phyloP scores from a whole-genome alignment of 2,797 vertebrate species.

The Halcyon leucocephala region DNA sequence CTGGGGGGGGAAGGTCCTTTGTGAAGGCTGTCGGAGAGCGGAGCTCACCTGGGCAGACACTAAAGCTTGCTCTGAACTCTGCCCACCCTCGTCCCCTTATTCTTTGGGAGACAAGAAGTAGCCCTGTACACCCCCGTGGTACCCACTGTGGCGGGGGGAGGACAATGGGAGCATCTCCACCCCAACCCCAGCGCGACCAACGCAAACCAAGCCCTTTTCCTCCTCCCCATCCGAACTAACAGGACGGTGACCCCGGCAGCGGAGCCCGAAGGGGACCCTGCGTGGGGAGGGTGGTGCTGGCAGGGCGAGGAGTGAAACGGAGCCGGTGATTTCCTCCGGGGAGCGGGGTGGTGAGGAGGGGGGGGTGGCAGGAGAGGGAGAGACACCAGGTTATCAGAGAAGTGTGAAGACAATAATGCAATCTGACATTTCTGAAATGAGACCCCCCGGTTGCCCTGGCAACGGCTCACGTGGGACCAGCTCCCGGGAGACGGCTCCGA shows the following conservation, averaged over 20 bases:
- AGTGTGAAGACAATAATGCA: constrained; percentile 99
- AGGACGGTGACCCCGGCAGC: constrained; percentile 5
- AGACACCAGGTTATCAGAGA: constrained; percentile 90
- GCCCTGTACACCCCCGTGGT: not conserved
- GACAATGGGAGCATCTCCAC: not conserved
- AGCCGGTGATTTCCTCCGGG: constrained; percentile 31
- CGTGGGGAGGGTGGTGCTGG: not conserved
- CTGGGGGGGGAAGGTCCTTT: not conserved
- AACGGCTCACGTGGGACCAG: constrained; percentile 92
- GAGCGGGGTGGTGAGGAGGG: not conserved
- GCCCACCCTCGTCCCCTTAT: fast-evolving
- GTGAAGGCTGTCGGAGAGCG: fast-evolving
- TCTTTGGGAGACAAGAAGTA: not conserved
- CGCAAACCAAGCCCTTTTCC: constrained; percentile 64
- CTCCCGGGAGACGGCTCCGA: constrained; percentile 87
- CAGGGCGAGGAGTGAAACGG: not conserved
- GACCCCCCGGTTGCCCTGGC: constrained; percentile 96
- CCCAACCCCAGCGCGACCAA: not conserved
- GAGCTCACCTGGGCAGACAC: not conserved
- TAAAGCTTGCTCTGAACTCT: not conserved
- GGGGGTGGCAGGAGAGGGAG: constrained; percentile 65
- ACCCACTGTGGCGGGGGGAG: not conserved
- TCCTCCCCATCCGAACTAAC: constrained; percentile 40
- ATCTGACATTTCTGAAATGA: constrained; percentile 99
- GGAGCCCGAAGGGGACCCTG: not conserved